phyloP scores from a whole-genome alignment of 2,888 invertebrate genomes.

The Abrostola triplasia region DNA sequence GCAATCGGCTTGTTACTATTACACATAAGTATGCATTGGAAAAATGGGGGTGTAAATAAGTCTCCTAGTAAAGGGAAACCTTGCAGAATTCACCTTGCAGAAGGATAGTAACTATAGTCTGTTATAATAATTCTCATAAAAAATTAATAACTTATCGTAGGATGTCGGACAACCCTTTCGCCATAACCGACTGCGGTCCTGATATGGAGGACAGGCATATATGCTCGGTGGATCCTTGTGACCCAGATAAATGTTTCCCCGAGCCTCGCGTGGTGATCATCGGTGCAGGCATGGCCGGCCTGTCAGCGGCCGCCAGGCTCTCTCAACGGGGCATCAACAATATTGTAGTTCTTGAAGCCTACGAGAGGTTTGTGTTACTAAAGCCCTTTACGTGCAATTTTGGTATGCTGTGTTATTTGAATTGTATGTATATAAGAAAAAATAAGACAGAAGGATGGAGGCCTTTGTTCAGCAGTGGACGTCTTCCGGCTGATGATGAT shows the following conservation, averaged over 20 bases:
- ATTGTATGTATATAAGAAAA: too few relatives aligned
- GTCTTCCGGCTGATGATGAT: too few relatives aligned
- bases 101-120: too few relatives aligned
- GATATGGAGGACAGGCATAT: conserved; percentile 75
- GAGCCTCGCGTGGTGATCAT: conserved; percentile 92
- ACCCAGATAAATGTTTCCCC: conserved; percentile 68
- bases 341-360: conserved; percentile 92
- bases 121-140: too few relatives aligned
- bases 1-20: too few relatives aligned
- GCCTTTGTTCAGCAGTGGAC: too few relatives aligned
- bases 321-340: conserved; percentile 91
- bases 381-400: background rate
- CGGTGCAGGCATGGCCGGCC: conserved; percentile 94
- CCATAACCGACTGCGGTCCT: conserved; percentile 69
- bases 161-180: conserved; percentile 57
- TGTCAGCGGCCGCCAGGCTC: conserved; percentile 93
- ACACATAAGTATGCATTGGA: too few relatives aligned
- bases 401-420: too few relatives aligned
- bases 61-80: too few relatives aligned
- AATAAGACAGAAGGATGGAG: too few relatives aligned
- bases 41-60: too few relatives aligned
- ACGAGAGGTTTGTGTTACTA: conserved; percentile 88
- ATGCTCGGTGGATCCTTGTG: conserved; percentile 73
- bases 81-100: too few relatives aligned
- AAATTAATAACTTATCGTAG: conserved; percentile 45